Percentiles rank a stretch among this genome's conserved stretches.
Evolutionary conservation across 2,797 vertebrate species (phyloP).

Genomic region (Parambassis ranga): DNA sequence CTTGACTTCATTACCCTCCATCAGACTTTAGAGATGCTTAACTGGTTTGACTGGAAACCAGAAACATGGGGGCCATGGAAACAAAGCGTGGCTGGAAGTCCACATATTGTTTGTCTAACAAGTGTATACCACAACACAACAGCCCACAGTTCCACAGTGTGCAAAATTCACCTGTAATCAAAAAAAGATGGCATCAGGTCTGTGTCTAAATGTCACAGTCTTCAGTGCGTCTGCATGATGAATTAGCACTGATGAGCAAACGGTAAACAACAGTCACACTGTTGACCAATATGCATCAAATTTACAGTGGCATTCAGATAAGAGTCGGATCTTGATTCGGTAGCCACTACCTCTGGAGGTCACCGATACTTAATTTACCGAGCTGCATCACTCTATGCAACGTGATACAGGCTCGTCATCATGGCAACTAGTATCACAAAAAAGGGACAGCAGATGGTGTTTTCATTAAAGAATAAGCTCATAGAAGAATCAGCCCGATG

Average conservation of each 20-base stretch:
- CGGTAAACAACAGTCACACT: slow-evolving; percentile 11
- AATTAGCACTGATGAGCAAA: slow-evolving; percentile 5
- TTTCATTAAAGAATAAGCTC: slow-evolving; percentile 73
- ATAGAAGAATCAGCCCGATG: slow-evolving; percentile 63
- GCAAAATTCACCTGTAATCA: background rate
- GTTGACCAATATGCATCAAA: slow-evolving; percentile 26
- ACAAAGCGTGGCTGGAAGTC: too few species aligned
- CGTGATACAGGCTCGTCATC: slow-evolving; percentile 56
- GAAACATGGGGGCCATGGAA: too few species aligned
- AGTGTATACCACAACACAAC: too few species aligned
- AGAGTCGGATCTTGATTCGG: slow-evolving; percentile 26
- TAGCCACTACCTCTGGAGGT: background rate
- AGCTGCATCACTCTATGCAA: slow-evolving; percentile 43
- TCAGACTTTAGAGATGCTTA: too few species aligned
- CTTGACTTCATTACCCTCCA: too few species aligned
- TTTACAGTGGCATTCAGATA: slow-evolving; percentile 48
- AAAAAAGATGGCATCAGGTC: slow-evolving; percentile 28
- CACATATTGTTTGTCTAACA: too few species aligned
- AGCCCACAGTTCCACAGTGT: too few species aligned
- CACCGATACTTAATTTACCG: slow-evolving; percentile 53
- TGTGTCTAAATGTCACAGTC: slow-evolving; percentile 35
- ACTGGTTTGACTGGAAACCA: too few species aligned
- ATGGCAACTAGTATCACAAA: slow-evolving; percentile 52
- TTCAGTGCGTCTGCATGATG: slow-evolving; percentile 13
- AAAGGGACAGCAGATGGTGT: slow-evolving; percentile 76